Evolutionary conservation across 2,888 invertebrate species (phyloP).

Genomic region (Mythimna albipuncta): DNA sequence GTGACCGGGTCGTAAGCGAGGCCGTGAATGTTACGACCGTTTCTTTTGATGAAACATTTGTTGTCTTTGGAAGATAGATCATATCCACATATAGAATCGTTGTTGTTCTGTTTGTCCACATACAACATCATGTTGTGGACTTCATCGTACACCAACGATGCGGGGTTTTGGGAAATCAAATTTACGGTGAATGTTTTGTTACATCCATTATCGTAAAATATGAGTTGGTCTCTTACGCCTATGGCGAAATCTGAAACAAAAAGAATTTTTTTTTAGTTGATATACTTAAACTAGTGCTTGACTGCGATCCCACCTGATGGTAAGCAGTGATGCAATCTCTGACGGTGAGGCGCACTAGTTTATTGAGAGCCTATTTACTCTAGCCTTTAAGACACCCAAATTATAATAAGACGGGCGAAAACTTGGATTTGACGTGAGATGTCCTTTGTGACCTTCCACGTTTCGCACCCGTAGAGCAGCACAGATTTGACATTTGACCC

Average conservation of each 20-base stretch:
- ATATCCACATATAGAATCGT: conserved; percentile 93
- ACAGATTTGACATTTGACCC: too few relatives aligned
- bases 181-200: conserved; percentile 65
- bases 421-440: too few relatives aligned
- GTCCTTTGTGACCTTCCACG: too few relatives aligned
- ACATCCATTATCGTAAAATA: conserved; percentile 89
- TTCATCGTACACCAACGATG: conserved; percentile 93
- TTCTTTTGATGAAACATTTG: conserved; percentile 49
- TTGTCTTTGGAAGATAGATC: conserved; percentile 63
- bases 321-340: too few relatives aligned
- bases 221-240: conserved; percentile 92
- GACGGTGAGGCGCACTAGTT: too few relatives aligned
- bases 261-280: neutral
- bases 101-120: conserved; percentile 91
- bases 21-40: conserved; percentile 90
- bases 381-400: too few relatives aligned
- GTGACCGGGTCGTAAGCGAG: conserved; percentile 94
- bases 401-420: too few relatives aligned
- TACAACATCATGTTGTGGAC: conserved; percentile 92
- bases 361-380: too few relatives aligned
- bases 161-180: conserved; percentile 74
- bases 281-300: too few relatives aligned
- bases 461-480: too few relatives aligned
- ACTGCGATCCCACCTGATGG: too few relatives aligned
- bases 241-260: conserved; percentile 94